Conservation (phyloP, 1,140 invertebrate species). For the Orussus abietinus region DNA sequence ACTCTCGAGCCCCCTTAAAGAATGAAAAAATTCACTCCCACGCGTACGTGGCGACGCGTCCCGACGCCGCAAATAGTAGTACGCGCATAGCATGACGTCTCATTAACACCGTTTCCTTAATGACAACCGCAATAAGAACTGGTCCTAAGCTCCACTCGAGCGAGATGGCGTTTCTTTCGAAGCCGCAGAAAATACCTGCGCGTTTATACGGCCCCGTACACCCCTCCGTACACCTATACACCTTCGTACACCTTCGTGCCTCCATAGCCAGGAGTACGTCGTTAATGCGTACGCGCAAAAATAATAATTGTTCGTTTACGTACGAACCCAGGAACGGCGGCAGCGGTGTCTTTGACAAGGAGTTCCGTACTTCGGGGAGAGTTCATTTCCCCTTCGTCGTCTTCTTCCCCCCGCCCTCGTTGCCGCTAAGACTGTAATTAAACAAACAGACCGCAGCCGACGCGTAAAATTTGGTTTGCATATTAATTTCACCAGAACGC, state of each 20-base stretch:
- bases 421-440: slow-evolving; percentile 30
- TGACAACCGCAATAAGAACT: slow-evolving; percentile 32
- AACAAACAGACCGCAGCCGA: slow-evolving; percentile 25
- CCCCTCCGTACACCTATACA: no score
- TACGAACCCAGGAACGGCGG: slow-evolving; percentile 21
- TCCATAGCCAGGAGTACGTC: not conserved
- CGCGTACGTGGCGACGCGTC: no score
- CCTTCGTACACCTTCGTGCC: no score
- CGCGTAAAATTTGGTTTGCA: slow-evolving; percentile 30
- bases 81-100: slow-evolving; percentile 19
- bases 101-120: slow-evolving; percentile 34
- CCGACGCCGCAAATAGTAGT: not conserved
- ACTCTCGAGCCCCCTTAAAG: no score
- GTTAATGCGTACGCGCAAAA: slow-evolving; percentile 32
- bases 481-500: slow-evolving; percentile 20
- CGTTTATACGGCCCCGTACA: no score
- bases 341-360: slow-evolving; percentile 34
- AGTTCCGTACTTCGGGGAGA: no score
- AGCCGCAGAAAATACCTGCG: no score
- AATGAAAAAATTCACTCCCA: no score
- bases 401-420: slow-evolving; percentile 8
- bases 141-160: slow-evolving; percentile 14
- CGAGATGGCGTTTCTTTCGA: slow-evolving; percentile 6
- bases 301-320: slow-evolving; percentile 39
- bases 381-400: slow-evolving; percentile 15